A percentile compares a stretch with the other conserved stretches of the same genome.
Conservation (phyloP, 2,113 vertebrate species). For the Phylloscopus trochilus region DNA sequence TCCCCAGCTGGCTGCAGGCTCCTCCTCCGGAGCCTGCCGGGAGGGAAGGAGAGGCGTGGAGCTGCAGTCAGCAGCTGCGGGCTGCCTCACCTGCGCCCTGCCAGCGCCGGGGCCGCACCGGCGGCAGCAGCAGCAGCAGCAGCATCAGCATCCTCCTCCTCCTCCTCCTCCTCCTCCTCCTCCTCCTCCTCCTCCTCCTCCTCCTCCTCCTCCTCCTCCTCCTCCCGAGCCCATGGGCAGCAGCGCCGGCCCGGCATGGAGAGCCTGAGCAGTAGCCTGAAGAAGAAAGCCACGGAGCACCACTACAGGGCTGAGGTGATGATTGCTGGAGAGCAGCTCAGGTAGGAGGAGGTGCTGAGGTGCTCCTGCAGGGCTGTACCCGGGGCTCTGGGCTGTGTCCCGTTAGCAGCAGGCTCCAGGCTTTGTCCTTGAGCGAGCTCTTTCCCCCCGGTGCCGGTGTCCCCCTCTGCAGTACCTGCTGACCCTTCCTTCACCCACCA, state of each 20-base stretch:
- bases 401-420: background rate
- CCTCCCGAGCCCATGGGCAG: background rate
- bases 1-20: background rate
- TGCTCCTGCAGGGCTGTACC: background rate
- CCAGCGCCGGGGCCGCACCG: background rate
- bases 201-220: no score
- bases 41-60: background rate
- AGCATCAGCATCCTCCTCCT: no score
- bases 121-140: no score
- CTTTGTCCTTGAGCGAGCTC: background rate
- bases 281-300: conserved; percentile 73
- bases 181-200: no score
- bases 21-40: background rate
- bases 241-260: conserved; percentile 70
- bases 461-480: background rate
- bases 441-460: background rate
- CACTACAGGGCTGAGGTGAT: conserved; percentile 83
- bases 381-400: background rate
- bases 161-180: no score
- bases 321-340: conserved; percentile 87
- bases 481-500: background rate
- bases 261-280: conserved; percentile 59
- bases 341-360: conserved; percentile 65
- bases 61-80: background rate
- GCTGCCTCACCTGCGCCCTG: background rate